A percentile compares a stretch with the other conserved stretches of the same genome.
phyloP scores from a whole-genome alignment of 1,140 invertebrate species.

The Drosophila obscura region DNA sequence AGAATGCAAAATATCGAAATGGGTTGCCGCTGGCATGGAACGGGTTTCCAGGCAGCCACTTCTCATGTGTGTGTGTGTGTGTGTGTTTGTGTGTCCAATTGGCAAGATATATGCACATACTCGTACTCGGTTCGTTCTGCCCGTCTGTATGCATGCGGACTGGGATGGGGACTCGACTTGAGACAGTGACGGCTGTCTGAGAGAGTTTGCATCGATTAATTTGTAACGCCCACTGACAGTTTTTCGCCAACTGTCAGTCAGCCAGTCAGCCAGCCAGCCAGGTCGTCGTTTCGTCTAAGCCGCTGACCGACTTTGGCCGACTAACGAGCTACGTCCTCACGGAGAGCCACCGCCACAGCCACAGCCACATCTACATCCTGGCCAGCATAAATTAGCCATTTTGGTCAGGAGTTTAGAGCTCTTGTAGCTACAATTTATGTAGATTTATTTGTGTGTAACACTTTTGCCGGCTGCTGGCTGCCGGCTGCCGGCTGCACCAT shows the following conservation, averaged over 20 bases:
- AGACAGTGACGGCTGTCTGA: conserved; percentile 7
- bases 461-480: conserved; percentile 36
- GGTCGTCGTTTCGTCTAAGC: conserved; percentile 16
- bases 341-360: no score
- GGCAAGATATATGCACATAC: not conserved
- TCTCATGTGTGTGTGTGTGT: conserved; percentile 6
- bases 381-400: conserved; percentile 41
- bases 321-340: conserved; percentile 48
- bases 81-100: conserved; percentile 14
- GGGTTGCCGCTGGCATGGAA: conserved; percentile 47
- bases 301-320: conserved; percentile 44
- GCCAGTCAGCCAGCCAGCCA: conserved; percentile 11
- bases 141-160: conserved; percentile 9
- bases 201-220: conserved; percentile 55
- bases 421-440: conserved; percentile 63
- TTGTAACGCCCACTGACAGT: conserved; percentile 41
- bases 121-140: no score
- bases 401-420: conserved; percentile 36
- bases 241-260: not conserved
- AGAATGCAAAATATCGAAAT: conserved; percentile 71
- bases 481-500: conserved; percentile 27
- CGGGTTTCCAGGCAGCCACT: conserved; percentile 28
- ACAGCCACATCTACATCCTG: conserved; percentile 23
- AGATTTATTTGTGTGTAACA: conserved; percentile 79
- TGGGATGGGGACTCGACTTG: conserved; percentile 22